Evolutionary conservation across 2,113 vertebrate species (phyloP), one percentile per base, ranked within the genome.

Genomic region (Tragelaphus imberbis): DNA sequence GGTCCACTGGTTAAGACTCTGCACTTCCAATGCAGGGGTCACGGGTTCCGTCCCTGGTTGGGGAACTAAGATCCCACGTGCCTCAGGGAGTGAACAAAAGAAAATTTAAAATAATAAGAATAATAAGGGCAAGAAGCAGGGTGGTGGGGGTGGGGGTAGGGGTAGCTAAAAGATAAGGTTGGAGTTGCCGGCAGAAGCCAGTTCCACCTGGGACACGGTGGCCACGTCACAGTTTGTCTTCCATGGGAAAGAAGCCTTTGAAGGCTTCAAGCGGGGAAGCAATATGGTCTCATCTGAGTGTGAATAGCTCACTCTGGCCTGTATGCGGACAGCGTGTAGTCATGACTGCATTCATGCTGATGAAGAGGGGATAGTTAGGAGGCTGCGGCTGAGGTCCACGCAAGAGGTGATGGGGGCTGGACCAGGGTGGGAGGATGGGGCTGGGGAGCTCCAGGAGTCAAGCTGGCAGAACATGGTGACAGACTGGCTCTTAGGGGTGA

Each of bases 291-390:
- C 3, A 19, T 14, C 3, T 9, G 68, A 79, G 14, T 14, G 55
- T 10, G 19, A 27, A 68, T 14, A 36, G 28, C 79, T 58, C 4
- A 0, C 40, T 53, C 77, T 17, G 58, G 51, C 51, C 44, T 11
- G 33, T 1, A 1, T 23, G 59, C 1, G 0, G 12, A 56, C 14
- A 6, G 19, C 10, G 2, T 3, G 27, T 40, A 40, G 19, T 40
- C 68, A 71, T 71, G 68, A 71, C n/a, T 36, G 36, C 13, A 7
- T 58, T n/a, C 33, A 11, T 0, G 2, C 23, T 13, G 61, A 40
- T 49, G 2, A 2, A 8, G 30, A 1, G 7, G 8, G 5, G 3
- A 71, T 13, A 25, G 36, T 6, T 1, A 75, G 51, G 28, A 75
- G 49, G 61, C 58, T 23, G 2, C 0, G 1, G 61, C 40, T 12